Percentiles rank a stretch among this genome's conserved stretches.
These are phyloP conservation scores for Maconellicoccus hirsutus DNA, from an alignment of 1,140 invertebrate genomes.

Conservation along the genomic window DNA sequence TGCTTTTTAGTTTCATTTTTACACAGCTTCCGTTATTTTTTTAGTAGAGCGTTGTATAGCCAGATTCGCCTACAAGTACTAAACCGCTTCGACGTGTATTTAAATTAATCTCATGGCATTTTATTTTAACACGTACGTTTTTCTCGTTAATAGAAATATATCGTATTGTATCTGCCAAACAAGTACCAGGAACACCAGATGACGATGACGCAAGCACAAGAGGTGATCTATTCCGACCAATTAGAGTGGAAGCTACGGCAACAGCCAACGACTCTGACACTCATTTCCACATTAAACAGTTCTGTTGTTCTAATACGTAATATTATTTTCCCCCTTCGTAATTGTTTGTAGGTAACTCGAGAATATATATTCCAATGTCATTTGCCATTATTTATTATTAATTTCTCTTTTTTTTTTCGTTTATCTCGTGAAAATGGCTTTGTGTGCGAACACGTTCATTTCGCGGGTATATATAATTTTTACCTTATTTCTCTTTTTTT, in stretches of 20 bases:
- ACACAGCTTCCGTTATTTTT: constrained; percentile 19
- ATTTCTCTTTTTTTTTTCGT: not conserved
- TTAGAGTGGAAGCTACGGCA: constrained; percentile 27
- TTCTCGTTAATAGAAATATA: constrained; percentile 26
- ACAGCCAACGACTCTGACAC: constrained; percentile 24
- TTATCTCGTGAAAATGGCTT: not conserved
- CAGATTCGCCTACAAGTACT: too few species aligned
- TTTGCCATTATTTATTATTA: constrained; percentile 1
- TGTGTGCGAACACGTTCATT: not conserved
- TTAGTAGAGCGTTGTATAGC: constrained; percentile 16
- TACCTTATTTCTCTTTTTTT: not conserved
- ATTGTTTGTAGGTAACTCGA: not conserved
- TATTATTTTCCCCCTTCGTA: constrained; percentile 4
- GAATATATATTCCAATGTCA: not conserved
- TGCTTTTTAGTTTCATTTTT: constrained; percentile 25
- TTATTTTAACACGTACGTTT: not conserved
- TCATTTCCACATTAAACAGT: constrained; percentile 27
- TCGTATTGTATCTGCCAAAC: constrained; percentile 28
- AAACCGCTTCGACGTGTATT: too few species aligned
- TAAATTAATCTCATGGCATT: too few species aligned
- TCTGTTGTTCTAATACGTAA: constrained; percentile 24
- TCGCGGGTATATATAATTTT: not conserved
- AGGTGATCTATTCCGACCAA: constrained; percentile 26
- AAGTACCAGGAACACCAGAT: constrained; percentile 26
- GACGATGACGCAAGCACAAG: constrained; percentile 26